phyloP scores from a whole-genome alignment of 2,797 vertebrate genomes.

The Hipposideros larvatus region DNA sequence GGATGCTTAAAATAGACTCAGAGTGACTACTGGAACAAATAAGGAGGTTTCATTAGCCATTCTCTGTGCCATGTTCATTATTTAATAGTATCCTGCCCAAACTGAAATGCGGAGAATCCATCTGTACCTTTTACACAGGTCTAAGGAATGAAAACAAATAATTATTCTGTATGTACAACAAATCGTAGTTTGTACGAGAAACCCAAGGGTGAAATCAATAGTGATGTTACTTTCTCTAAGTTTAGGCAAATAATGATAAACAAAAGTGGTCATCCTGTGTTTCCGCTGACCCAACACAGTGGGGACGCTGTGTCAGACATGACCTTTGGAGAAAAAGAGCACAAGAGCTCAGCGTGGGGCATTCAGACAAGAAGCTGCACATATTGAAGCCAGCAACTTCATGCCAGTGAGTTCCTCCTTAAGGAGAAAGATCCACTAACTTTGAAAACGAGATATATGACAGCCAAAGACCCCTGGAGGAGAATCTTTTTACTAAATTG shows the following conservation, averaged over 20 bases:
- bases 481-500: not conserved
- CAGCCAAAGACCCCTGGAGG: not conserved
- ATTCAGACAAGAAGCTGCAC: slow-evolving; percentile 83
- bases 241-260: slow-evolving; percentile 79
- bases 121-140: slow-evolving; percentile 57
- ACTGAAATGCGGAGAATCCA: slow-evolving; percentile 71
- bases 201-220: slow-evolving; percentile 70
- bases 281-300: slow-evolving; percentile 92
- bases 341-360: slow-evolving; percentile 86
- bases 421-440: slow-evolving; percentile 70
- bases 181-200: not conserved
- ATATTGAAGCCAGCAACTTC: slow-evolving; percentile 67
- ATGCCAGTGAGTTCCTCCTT: slow-evolving; percentile 63
- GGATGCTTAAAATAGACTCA: slow-evolving; percentile 68
- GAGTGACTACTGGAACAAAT: slow-evolving; percentile 47
- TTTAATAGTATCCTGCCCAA: slow-evolving; percentile 74
- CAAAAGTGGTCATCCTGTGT: slow-evolving; percentile 81
- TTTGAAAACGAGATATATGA: slow-evolving; percentile 57
- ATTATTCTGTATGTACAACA: not conserved
- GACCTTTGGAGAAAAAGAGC: slow-evolving; percentile 85
- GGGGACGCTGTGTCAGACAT: slow-evolving; percentile 90
- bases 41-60: slow-evolving; percentile 60
- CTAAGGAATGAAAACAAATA: slow-evolving; percentile 19
- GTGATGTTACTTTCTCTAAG: slow-evolving; percentile 71
- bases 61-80: slow-evolving; percentile 60